Evolutionary conservation across 2,888 invertebrate species (phyloP).

Genomic region (Oxyscelio sp.): DNA sequence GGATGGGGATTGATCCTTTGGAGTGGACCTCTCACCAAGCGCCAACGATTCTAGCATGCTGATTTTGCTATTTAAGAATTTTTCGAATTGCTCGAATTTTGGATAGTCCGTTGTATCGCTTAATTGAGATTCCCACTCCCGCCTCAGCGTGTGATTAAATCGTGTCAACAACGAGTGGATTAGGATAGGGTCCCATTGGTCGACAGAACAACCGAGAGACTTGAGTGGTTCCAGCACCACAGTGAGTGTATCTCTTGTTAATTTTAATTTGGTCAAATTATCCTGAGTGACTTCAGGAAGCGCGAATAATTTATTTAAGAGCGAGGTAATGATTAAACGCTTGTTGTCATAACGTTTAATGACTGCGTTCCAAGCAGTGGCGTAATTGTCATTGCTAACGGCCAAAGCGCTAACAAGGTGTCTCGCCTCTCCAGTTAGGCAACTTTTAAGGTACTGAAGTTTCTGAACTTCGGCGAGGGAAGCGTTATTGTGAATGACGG

Average conservation of each 20-base stretch:
- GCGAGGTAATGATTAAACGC: constrained; percentile 4
- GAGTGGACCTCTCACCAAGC: not conserved
- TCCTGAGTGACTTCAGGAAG: not conserved
- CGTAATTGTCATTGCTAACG: no score
- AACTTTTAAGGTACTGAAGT: no score
- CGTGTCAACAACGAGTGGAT: not conserved
- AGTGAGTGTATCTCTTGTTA: not conserved
- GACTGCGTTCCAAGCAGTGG: no score
- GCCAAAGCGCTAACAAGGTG: not conserved
- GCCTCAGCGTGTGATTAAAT: not conserved
- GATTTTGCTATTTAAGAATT: not conserved
- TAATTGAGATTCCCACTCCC: not conserved
- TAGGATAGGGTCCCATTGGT: not conserved
- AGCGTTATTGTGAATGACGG: not conserved
- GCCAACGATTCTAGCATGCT: not conserved
- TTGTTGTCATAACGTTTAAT: not conserved
- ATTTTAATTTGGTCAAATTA: not conserved
- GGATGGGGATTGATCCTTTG: no score
- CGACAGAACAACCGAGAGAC: not conserved
- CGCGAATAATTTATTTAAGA: constrained; percentile 2
- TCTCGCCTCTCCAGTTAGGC: not conserved
- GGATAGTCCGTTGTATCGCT: not conserved
- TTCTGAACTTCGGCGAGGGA: not conserved
- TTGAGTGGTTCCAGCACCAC: not conserved
- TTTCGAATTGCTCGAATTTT: not conserved